Evolutionary conservation across 2,888 invertebrate species (phyloP).

Genomic region (Charanyca ferruginea): DNA sequence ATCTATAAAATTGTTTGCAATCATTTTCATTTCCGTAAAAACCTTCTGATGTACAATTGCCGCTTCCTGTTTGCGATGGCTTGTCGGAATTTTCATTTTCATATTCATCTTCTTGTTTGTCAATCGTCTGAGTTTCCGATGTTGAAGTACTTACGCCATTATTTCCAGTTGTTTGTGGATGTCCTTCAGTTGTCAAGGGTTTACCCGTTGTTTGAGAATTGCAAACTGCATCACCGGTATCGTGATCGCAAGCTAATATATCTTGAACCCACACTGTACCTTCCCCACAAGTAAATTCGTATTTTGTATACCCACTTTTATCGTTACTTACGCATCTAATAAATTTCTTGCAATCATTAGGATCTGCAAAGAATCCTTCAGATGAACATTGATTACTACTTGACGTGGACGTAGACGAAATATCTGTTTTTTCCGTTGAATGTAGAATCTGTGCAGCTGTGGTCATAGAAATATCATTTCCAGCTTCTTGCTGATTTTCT

Average conservation of each 20-base stretch:
- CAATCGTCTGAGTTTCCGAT: constrained; percentile 40
- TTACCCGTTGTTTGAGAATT: constrained; percentile 67
- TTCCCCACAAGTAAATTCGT: constrained; percentile 92
- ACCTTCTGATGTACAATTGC: constrained; percentile 84
- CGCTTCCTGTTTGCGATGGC: constrained; percentile 49
- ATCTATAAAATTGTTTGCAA: constrained; percentile 88
- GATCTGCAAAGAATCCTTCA: constrained; percentile 94
- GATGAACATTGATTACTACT: constrained; percentile 82
- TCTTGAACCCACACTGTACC: constrained; percentile 94
- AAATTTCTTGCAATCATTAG: constrained; percentile 93
- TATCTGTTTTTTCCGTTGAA: constrained; percentile 46
- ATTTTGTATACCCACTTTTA: constrained; percentile 86
- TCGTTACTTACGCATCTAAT: constrained; percentile 92
- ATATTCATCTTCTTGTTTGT: constrained; percentile 67
- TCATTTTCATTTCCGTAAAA: constrained; percentile 85
- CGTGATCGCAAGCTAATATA: constrained; percentile 90
- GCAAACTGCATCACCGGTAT: constrained; percentile 71
- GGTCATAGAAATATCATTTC: constrained; percentile 24
- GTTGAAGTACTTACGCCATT: constrained; percentile 48
- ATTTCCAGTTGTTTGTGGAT: constrained; percentile 61
- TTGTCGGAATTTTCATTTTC: constrained; percentile 58
- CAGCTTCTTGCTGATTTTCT: constrained; percentile 19
- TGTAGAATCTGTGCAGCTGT: constrained; percentile 52
- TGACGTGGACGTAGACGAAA: constrained; percentile 47
- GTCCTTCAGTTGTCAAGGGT: constrained; percentile 53